Evolutionary conservation across 2,797 vertebrate genomes (phyloP), one percentile per base, ranked within the genome.

Genomic region (Hylomyscus alleni): DNA sequence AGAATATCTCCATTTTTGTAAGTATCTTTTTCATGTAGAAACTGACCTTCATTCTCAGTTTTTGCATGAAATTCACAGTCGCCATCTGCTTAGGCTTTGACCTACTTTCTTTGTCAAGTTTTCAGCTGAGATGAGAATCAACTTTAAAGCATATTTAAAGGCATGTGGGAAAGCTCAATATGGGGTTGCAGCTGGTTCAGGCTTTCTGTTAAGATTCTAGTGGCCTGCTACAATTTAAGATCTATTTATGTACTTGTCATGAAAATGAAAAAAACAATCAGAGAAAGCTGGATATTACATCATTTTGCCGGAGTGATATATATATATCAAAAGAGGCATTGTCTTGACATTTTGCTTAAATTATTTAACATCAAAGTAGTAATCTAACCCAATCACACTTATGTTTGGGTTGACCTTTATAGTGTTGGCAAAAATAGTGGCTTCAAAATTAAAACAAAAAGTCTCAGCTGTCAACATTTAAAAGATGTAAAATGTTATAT

Each of bases 21-120:
- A 20, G 31, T 34, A 31, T 72, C 14, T 12, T 92, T 96, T 84
- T 80, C 69, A 87, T 95, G 80, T 6, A 82, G 82, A 97, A 93
- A 98, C 94, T 97, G 94, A 96, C 75, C 52, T 40, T 73, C 44
- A 17, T 44, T 94, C 93, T 97, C 87, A 96, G 81, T 96, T 97
- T 96, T 95, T 95, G 44, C 73, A 29, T 97, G 96, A 94, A 96
- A 90, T 97, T 98, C 95, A 87, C 52, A 92, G 82, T 97, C 97
- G 65, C 97, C 97, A 98, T 98, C 97, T 98, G 98, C 81, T 97
- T 98, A 97, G 89, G 78, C 96, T 98, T 19, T 97, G 94, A 95
- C 90, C 93, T 98, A 89, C 97, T 98, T 98, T 97, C 77, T 97
- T 97, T 97, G 95, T 96, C 93, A 94, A 93, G 78, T 94, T 97